A percentile compares a stretch with the other conserved stretches of the same genome.
phyloP scores from a whole-genome alignment of 1,140 invertebrate species.

The Nasonia giraulti region DNA sequence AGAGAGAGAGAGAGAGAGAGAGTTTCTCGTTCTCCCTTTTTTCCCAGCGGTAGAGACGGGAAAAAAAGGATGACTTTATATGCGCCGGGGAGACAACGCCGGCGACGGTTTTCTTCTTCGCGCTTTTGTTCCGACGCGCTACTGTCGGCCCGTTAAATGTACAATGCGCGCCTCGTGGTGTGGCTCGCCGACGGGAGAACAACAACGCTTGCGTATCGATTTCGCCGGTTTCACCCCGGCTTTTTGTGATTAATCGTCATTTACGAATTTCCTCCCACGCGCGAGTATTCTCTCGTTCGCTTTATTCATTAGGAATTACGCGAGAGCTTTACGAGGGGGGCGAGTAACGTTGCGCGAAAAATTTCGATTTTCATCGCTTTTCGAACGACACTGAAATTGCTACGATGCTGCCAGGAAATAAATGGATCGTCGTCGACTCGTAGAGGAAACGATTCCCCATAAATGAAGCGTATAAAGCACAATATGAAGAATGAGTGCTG shows the following conservation, averaged over 20 bases:
- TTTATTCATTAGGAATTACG: background rate
- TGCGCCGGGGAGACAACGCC: conserved; percentile 10
- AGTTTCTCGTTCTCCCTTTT: conserved; percentile 13
- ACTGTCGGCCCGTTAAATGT: conserved; percentile 9
- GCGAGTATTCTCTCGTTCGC: background rate
- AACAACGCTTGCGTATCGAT: background rate
- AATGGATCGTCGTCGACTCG: conserved; percentile 6
- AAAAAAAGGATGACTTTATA: conserved; percentile 6
- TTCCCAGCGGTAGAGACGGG: background rate
- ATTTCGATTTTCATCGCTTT: conserved; percentile 2
- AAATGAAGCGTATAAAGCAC: background rate
- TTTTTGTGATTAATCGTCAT: conserved; percentile 4
- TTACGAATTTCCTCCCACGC: background rate
- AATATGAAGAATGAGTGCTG: background rate
- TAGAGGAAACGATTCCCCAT: background rate
- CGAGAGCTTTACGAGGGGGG: too few relatives aligned
- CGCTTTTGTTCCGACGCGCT: background rate
- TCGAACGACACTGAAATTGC: background rate
- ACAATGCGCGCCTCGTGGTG: background rate
- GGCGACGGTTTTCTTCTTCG: conserved; percentile 11
- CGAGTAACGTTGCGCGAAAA: background rate
- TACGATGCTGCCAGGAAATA: conserved; percentile 6
- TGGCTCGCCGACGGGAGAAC: background rate
- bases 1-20: too few relatives aligned
- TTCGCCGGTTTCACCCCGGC: background rate